Evolutionary conservation across 2,797 vertebrate species (phyloP).

Genomic region (Muscicapa comitata): DNA sequence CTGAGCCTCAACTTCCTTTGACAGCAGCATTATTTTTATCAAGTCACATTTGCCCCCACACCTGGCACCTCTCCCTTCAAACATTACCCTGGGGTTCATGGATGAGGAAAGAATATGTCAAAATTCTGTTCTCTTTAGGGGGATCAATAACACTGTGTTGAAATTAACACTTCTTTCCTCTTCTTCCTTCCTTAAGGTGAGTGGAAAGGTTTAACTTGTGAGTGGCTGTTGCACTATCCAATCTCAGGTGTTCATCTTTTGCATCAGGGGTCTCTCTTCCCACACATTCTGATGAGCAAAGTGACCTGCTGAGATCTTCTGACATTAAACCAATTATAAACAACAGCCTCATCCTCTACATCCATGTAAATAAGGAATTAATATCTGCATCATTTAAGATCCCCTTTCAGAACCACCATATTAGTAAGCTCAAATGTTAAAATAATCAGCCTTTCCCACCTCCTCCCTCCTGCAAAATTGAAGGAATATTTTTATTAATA

Average conservation of each 20-base stretch:
- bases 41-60: rapidly evolving
- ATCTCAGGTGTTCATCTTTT: not conserved
- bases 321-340: not conserved
- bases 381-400: not conserved
- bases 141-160: not conserved
- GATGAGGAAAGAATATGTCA: not conserved
- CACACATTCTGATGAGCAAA: not conserved
- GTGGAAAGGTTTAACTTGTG: not conserved
- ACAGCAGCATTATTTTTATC: rapidly evolving
- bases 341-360: not conserved
- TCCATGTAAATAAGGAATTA: not conserved
- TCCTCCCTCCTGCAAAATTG: not conserved
- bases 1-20: not conserved
- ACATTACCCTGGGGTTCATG: not conserved
- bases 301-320: not conserved
- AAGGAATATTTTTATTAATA: not conserved
- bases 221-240: not conserved
- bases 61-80: not conserved
- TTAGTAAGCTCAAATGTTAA: not conserved
- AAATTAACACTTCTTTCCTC: not conserved
- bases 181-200: not conserved
- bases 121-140: not conserved
- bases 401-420: not conserved
- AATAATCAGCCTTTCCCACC: not conserved
- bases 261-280: not conserved